phyloP scores from a whole-genome alignment of 1,140 invertebrate genomes.

The Bombus superbus region DNA sequence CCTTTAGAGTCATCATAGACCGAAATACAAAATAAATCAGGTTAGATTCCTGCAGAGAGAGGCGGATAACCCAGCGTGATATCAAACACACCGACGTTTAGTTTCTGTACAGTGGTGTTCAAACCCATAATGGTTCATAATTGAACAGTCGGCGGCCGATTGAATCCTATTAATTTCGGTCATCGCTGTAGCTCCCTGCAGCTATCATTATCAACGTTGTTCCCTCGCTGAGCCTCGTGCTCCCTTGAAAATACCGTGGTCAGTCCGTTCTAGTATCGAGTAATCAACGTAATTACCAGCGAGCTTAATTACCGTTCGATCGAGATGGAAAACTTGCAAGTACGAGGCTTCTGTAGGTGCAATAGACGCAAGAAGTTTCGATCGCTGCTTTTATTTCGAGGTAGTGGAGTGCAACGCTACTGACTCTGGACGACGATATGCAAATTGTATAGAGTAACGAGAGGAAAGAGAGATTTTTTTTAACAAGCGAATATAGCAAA shows the following conservation, averaged over 20 bases:
- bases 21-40: neutral
- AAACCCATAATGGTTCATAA: constrained; percentile 24
- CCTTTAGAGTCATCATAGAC: neutral
- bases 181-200: neutral
- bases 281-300: constrained; percentile 67
- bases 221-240: neutral
- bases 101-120: neutral
- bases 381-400: too few relatives aligned
- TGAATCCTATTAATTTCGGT: constrained; percentile 53
- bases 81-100: neutral
- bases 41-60: neutral
- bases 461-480: too few relatives aligned
- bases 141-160: constrained; percentile 31
- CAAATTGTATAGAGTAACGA: neutral
- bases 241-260: neutral
- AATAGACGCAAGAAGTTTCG: neutral
- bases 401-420: neutral
- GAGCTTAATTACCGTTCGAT: constrained; percentile 63
- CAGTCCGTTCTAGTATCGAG: neutral
- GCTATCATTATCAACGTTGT: neutral
- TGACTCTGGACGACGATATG: neutral
- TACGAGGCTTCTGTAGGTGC: neutral
- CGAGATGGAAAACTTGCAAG: neutral
- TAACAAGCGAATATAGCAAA: too few relatives aligned
- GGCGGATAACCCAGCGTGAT: neutral